Evolutionary conservation across 2,797 vertebrate species (phyloP).

Genomic region (Pampus argenteus): DNA sequence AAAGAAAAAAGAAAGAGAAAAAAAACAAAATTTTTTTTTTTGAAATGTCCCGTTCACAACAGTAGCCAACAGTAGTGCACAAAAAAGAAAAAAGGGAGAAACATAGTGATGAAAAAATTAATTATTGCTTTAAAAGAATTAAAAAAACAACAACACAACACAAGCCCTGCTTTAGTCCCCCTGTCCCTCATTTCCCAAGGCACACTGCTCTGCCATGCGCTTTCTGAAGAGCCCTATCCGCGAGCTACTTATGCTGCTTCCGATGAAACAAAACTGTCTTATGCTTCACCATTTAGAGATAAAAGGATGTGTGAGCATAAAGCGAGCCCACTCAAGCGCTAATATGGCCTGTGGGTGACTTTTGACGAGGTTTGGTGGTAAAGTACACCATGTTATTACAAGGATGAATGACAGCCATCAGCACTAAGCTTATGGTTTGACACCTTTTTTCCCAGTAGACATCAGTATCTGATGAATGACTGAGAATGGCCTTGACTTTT

Average conservation of each 20-base stretch:
- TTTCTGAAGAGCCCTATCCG: conserved; percentile 63
- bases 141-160: conserved; percentile 35
- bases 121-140: conserved; percentile 39
- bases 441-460: conserved; percentile 77
- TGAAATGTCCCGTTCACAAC: conserved; percentile 62
- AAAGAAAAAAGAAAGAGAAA: conserved; percentile 6
- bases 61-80: conserved; percentile 71
- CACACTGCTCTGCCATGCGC: conserved; percentile 62
- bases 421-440: conserved; percentile 77
- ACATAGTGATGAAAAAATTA: conserved; percentile 49
- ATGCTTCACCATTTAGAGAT: conserved; percentile 54
- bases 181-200: conserved; percentile 58
- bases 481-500: conserved; percentile 84
- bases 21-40: too few species aligned
- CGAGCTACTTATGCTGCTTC: conserved; percentile 74
- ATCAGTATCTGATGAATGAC: conserved; percentile 85
- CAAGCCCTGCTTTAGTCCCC: conserved; percentile 44
- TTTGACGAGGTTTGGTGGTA: conserved; percentile 65
- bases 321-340: conserved; percentile 50
- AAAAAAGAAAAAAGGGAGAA: conserved; percentile 53
- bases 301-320: conserved; percentile 64
- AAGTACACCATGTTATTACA: conserved; percentile 63
- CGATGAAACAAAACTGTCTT: conserved; percentile 68
- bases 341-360: conserved; percentile 57
- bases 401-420: conserved; percentile 80